phyloP scores from a whole-genome alignment of 2,113 vertebrate species.

The Cochlearius cochlearius region DNA sequence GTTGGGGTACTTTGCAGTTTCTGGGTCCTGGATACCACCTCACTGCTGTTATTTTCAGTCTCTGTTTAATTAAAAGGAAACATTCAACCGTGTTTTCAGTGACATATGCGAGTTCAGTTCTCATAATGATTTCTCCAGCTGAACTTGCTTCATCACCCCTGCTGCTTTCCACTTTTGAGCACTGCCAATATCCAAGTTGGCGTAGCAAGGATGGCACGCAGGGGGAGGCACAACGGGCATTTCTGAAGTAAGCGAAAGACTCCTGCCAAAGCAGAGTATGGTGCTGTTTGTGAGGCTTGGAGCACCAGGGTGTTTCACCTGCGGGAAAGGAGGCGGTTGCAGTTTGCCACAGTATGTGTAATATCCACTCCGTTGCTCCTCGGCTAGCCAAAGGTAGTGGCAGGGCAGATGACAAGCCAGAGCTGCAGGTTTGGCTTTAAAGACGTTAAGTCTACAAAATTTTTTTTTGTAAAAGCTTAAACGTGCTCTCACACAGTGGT shows the following conservation, averaged over 20 bases:
- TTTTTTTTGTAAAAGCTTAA: neutral
- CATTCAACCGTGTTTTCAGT: neutral
- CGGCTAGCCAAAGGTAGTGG: neutral
- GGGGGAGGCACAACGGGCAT: neutral
- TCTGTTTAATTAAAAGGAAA: slow-evolving; percentile 19
- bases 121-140: neutral
- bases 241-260: neutral
- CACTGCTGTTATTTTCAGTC: neutral
- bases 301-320: neutral
- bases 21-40: neutral
- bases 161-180: neutral
- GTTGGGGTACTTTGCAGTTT: neutral
- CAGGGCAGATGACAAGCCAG: neutral
- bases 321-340: rapidly evolving
- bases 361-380: neutral
- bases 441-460: neutral
- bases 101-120: neutral
- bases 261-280: neutral
- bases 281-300: neutral
- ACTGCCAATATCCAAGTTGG: neutral
- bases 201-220: neutral
- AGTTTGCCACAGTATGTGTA: neutral
- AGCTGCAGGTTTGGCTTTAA: neutral
- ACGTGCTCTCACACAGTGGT: neutral
- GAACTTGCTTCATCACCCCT: neutral